Percentiles rank a stretch among this genome's conserved stretches.
phyloP scores from a whole-genome alignment of 2,797 vertebrate genomes.

The Danio aesculapii region DNA sequence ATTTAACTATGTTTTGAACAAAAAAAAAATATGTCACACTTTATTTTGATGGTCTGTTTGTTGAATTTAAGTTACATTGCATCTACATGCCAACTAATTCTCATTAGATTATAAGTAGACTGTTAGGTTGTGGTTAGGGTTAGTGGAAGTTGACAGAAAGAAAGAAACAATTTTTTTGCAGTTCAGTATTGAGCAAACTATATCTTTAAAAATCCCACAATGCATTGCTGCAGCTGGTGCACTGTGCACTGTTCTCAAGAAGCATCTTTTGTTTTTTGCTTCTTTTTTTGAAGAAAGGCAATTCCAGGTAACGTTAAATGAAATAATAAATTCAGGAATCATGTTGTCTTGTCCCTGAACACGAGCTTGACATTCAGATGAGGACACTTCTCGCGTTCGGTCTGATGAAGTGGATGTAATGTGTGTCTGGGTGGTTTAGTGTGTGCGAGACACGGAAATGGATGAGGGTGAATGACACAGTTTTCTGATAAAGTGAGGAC shows the following conservation, averaged over 20 bases:
- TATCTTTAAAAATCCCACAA: background rate
- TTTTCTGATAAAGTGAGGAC: conserved; percentile 78
- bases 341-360: conserved; percentile 71
- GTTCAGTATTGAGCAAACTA: background rate
- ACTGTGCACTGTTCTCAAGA: background rate
- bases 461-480: conserved; percentile 73
- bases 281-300: conserved; percentile 4
- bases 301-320: conserved; percentile 38
- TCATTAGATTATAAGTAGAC: too few relatives aligned
- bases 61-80: too few relatives aligned
- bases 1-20: too few relatives aligned
- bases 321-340: conserved; percentile 44
- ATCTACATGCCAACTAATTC: too few relatives aligned
- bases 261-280: too few relatives aligned
- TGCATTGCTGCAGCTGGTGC: background rate
- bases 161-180: too few relatives aligned
- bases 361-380: conserved; percentile 77
- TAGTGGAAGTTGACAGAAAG: too few relatives aligned
- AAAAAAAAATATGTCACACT: too few relatives aligned
- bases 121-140: too few relatives aligned
- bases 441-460: conserved; percentile 47
- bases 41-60: too few relatives aligned
- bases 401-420: conserved; percentile 78
- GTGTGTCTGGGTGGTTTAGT: conserved; percentile 56
- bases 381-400: conserved; percentile 72